These are phyloP conservation scores for Eulacestoma nigropectus DNA, from an alignment of 2,113 vertebrate species.

Conservation along the genomic window DNA sequence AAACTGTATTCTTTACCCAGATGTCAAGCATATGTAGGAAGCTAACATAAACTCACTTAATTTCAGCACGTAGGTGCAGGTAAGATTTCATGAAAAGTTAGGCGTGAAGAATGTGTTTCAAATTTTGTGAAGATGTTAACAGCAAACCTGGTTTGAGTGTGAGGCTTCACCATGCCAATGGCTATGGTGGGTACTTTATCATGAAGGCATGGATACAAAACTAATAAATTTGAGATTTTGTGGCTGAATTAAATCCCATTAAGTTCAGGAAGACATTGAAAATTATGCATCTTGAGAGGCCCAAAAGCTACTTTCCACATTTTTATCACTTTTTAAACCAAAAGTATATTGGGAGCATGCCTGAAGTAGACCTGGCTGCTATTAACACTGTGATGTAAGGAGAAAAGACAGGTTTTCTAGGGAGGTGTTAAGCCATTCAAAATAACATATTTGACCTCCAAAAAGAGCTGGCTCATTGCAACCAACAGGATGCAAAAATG, in stretches of 20 bases:
- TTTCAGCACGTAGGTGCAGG: background rate
- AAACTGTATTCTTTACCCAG: background rate
- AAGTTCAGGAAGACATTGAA: background rate
- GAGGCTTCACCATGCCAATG: background rate
- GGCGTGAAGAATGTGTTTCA: background rate
- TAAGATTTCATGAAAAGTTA: background rate
- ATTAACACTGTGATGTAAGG: background rate
- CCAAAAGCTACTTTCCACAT: background rate
- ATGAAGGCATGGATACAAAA: background rate
- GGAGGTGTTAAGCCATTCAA: constrained; percentile 6
- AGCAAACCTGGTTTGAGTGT: background rate
- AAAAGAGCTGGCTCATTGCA: background rate
- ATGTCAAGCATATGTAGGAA: background rate
- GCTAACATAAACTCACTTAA: background rate
- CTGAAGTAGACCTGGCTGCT: background rate
- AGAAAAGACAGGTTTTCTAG: background rate
- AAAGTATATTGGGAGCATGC: background rate
- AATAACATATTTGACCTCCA: background rate
- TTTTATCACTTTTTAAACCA: constrained; percentile 11
- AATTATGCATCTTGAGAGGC: background rate
- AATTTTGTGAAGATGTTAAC: background rate
- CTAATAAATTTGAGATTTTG: background rate
- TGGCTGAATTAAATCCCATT: background rate
- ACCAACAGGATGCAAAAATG: constrained; percentile 19
- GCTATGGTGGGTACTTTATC: rapidly evolving